A percentile compares a stretch with the other conserved stretches of the same genome.
Conservation (phyloP, 2,113 vertebrate species). For the Sialia sialis region DNA sequence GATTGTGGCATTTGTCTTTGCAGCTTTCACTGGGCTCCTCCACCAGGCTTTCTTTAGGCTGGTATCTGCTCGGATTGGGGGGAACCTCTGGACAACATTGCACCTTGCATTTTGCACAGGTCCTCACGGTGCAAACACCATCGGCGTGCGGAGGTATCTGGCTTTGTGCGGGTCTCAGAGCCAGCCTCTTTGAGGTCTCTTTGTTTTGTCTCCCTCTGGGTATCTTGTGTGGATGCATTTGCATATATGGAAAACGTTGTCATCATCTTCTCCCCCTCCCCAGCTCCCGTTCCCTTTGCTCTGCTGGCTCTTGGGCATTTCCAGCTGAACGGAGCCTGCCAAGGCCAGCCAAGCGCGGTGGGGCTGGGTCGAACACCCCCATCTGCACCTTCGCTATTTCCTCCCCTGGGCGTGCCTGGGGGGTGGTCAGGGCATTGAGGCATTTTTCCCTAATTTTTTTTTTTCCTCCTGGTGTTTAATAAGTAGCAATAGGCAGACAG, state of each 20-base stretch:
- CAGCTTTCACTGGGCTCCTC: conserved; percentile 10
- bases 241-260: conserved; percentile 55
- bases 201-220: conserved; percentile 60
- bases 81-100: neutral
- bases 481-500: conserved; percentile 18
- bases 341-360: conserved; percentile 30
- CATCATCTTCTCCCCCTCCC: conserved; percentile 50
- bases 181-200: conserved; percentile 43
- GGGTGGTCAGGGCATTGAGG: neutral
- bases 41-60: neutral
- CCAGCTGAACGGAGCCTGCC: neutral
- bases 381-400: neutral
- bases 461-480: conserved; percentile 44
- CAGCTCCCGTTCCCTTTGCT: neutral
- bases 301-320: conserved; percentile 26
- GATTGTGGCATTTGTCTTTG: conserved; percentile 50
- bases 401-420: neutral
- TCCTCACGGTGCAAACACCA: neutral
- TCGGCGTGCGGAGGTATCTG: neutral
- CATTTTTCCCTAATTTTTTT: neutral
- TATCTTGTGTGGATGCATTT: conserved; percentile 48
- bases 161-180: conserved; percentile 25
- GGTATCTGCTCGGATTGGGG: neutral
- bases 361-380: neutral
- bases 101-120: neutral